phyloP scores from a whole-genome alignment of 2,797 vertebrate species.

The Parotocinclus haroldoi region DNA sequence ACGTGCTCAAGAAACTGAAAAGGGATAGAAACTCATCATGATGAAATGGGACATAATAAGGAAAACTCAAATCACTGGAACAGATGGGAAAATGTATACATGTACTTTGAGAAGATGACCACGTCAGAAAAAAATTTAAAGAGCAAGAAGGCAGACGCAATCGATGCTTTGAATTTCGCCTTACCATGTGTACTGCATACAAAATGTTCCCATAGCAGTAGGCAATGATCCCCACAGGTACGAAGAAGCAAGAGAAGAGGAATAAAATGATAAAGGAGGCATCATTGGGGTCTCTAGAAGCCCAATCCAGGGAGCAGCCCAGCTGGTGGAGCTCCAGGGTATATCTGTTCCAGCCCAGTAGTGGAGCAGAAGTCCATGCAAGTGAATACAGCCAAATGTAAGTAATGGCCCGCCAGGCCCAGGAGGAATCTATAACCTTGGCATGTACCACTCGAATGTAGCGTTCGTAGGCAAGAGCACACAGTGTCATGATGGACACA shows the following conservation, averaged over 20 bases:
- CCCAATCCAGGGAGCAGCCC: slow-evolving; percentile 88
- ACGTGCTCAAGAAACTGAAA: too few relatives aligned
- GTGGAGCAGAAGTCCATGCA: slow-evolving; percentile 86
- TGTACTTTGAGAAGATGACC: too few relatives aligned
- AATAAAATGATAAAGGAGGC: slow-evolving; percentile 88
- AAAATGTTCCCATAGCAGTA: slow-evolving; percentile 94
- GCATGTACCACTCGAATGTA: slow-evolving; percentile 89
- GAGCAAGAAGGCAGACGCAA: too few relatives aligned
- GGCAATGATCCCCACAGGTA: slow-evolving; percentile 83
- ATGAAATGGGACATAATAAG: too few relatives aligned
- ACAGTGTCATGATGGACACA: slow-evolving; percentile 88
- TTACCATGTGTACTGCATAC: slow-evolving; percentile 86
- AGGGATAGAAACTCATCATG: too few relatives aligned
- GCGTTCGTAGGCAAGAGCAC: slow-evolving; percentile 86
- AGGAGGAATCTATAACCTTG: slow-evolving; percentile 86
- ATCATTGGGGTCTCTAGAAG: slow-evolving; percentile 83
- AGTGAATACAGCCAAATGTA: slow-evolving; percentile 93
- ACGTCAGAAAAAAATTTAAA: too few relatives aligned
- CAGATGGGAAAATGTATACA: too few relatives aligned
- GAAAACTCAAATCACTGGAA: too few relatives aligned
- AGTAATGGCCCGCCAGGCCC: slow-evolving; percentile 84
- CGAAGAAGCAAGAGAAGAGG: slow-evolving; percentile 84
- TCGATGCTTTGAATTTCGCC: slow-evolving; percentile 22
- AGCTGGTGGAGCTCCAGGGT: slow-evolving; percentile 84
- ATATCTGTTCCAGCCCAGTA: slow-evolving; percentile 93